phyloP scores from a whole-genome alignment of 2,113 vertebrate genomes.

The Otis tarda region DNA sequence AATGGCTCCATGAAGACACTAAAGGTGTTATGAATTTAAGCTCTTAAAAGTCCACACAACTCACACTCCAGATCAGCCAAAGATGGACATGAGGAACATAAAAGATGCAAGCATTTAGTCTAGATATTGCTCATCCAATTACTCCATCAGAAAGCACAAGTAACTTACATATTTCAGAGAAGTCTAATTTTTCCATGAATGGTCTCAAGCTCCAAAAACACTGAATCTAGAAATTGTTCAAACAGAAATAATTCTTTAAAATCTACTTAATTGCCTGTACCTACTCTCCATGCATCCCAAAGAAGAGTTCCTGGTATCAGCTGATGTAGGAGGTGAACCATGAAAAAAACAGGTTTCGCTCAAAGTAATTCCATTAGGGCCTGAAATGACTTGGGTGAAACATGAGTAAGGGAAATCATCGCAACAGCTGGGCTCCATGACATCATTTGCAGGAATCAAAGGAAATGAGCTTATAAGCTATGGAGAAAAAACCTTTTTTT shows the following conservation, averaged over 20 bases:
- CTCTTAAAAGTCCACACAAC: background rate
- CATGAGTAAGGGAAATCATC: slow-evolving; percentile 75
- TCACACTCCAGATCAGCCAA: background rate
- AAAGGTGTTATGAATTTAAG: background rate
- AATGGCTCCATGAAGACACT: background rate
- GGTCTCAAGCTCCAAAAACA: background rate
- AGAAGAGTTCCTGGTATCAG: slow-evolving; percentile 60
- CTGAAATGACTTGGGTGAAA: slow-evolving; percentile 76
- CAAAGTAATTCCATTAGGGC: slow-evolving; percentile 76
- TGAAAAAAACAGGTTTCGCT: slow-evolving; percentile 62
- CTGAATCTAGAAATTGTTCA: background rate
- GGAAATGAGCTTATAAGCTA: slow-evolving; percentile 69
- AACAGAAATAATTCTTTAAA: background rate
- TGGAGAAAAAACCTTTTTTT: slow-evolving; percentile 62
- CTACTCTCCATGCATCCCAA: background rate
- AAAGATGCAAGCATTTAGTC: background rate
- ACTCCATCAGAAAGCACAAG: background rate
- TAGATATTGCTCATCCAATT: background rate
- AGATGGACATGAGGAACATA: background rate
- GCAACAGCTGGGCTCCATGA: slow-evolving; percentile 79
- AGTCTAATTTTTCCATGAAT: background rate
- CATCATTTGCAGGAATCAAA: slow-evolving; percentile 76
- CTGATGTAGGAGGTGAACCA: slow-evolving; percentile 69
- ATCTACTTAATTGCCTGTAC: background rate
- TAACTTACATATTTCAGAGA: background rate